phyloP scores from a whole-genome alignment of 1,140 invertebrate species.

The Asbolus verrucosus region DNA sequence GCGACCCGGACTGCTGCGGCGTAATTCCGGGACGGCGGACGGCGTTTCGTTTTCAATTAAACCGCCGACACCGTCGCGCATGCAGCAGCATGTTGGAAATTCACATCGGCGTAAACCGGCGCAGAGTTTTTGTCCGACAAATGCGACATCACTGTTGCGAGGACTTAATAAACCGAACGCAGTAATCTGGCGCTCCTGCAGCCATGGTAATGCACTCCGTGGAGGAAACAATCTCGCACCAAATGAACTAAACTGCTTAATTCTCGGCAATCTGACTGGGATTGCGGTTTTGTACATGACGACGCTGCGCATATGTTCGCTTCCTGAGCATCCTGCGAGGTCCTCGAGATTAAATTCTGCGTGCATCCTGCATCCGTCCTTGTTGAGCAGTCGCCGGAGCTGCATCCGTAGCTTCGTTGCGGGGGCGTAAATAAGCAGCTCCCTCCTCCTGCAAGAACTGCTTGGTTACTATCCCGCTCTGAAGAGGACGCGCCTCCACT shows the following conservation, averaged over 20 bases:
- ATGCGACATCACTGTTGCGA: conserved; percentile 25
- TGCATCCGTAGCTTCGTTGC: too few species aligned
- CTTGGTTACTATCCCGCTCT: too few species aligned
- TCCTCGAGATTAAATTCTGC: not conserved
- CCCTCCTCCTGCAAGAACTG: too few species aligned
- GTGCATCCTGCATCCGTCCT: too few species aligned
- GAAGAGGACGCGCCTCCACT: too few species aligned
- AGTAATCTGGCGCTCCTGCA: conserved; percentile 21
- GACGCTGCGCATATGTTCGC: not conserved
- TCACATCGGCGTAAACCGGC: conserved; percentile 20
- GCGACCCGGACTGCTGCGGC: not conserved
- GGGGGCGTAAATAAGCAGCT: too few species aligned
- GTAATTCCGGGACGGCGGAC: not conserved
- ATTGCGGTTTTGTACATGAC: not conserved
- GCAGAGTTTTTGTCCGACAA: conserved; percentile 30
- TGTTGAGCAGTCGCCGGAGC: too few species aligned
- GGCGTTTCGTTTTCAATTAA: conserved; percentile 31
- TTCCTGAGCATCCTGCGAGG: not conserved
- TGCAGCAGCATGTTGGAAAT: conserved; percentile 24
- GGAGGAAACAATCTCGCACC: conserved; percentile 41
- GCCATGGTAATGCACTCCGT: conserved; percentile 21
- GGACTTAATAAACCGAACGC: conserved; percentile 31
- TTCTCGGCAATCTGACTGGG: conserved; percentile 28
- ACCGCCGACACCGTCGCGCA: not conserved
- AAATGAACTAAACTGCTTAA: conserved; percentile 44